Evolutionary conservation across 2,797 vertebrate genomes (phyloP).

Genomic region (Hephaestus fuliginosus): DNA sequence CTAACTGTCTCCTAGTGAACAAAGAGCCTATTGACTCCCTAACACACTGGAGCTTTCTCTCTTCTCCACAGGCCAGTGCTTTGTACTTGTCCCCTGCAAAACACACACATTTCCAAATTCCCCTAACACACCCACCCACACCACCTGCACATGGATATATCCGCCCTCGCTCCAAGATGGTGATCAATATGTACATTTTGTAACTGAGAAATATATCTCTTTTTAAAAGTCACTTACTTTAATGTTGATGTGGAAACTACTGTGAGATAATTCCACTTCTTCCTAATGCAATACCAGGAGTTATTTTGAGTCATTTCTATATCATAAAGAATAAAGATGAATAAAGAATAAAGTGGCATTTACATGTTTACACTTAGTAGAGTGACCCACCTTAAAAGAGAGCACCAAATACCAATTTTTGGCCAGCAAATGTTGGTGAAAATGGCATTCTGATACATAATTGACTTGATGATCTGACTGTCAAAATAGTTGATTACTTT

Average conservation of each 20-base stretch:
- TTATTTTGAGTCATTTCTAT: not conserved
- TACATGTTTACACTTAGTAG: not conserved
- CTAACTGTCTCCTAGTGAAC: constrained; percentile 87
- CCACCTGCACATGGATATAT: constrained; percentile 49
- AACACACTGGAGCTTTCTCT: constrained; percentile 83
- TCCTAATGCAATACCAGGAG: not conserved
- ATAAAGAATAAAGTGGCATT: not conserved
- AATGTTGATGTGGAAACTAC: not conserved
- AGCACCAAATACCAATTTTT: not conserved
- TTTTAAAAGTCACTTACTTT: not conserved
- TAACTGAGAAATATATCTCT: not conserved
- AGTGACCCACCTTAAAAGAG: not conserved
- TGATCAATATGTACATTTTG: not conserved
- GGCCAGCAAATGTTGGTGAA: too few relatives aligned
- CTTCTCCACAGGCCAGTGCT: constrained; percentile 83
- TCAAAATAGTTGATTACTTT: not conserved
- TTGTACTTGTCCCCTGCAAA: constrained; percentile 70
- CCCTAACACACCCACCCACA: constrained; percentile 32
- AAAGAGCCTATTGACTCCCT: constrained; percentile 93
- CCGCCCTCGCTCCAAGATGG: not conserved
- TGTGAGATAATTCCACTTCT: too few relatives aligned
- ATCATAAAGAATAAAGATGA: not conserved
- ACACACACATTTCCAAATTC: constrained; percentile 30
- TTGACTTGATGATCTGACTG: not conserved
- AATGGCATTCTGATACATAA: too few relatives aligned